Evolutionary conservation across 1,140 invertebrate species (phyloP).

Genomic region (Calephelis nemesis): DNA sequence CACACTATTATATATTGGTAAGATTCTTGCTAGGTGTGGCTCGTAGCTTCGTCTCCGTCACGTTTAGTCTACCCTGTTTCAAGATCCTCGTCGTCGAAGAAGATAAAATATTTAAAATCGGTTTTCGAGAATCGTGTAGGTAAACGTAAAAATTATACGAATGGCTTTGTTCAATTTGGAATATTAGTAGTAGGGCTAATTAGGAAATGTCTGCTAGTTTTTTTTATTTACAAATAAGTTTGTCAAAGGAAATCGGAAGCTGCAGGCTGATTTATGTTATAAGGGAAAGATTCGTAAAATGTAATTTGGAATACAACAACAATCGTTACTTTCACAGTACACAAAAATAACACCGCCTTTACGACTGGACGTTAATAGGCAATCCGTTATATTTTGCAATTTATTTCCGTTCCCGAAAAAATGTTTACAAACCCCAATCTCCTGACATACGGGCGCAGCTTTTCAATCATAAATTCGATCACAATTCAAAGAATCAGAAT

Average conservation of each 20-base stretch:
- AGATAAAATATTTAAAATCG: no score
- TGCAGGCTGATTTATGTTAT: not conserved
- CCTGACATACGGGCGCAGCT: slow-evolving; percentile 12
- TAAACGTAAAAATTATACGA: no score
- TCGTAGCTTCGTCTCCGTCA: no score
- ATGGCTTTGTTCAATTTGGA: no score
- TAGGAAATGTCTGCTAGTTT: no score
- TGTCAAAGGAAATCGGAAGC: not conserved
- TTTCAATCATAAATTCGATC: slow-evolving; percentile 18
- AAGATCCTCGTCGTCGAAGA: no score
- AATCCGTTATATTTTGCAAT: slow-evolving; percentile 17
- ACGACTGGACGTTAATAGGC: slow-evolving; percentile 14
- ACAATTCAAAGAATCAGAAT: slow-evolving; percentile 27
- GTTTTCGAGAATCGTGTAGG: no score
- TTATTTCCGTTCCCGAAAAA: slow-evolving; percentile 19
- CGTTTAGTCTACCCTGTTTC: no score
- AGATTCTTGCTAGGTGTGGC: no score
- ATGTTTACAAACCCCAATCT: slow-evolving; percentile 15
- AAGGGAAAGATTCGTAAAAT: not conserved
- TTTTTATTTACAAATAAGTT: not conserved
- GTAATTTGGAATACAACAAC: not conserved
- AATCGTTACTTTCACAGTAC: not conserved
- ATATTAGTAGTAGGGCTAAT: no score
- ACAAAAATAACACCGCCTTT: slow-evolving; percentile 10
- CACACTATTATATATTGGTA: no score